Conservation (phyloP, 2,888 invertebrate species). For the Agrotis segetum region DNA sequence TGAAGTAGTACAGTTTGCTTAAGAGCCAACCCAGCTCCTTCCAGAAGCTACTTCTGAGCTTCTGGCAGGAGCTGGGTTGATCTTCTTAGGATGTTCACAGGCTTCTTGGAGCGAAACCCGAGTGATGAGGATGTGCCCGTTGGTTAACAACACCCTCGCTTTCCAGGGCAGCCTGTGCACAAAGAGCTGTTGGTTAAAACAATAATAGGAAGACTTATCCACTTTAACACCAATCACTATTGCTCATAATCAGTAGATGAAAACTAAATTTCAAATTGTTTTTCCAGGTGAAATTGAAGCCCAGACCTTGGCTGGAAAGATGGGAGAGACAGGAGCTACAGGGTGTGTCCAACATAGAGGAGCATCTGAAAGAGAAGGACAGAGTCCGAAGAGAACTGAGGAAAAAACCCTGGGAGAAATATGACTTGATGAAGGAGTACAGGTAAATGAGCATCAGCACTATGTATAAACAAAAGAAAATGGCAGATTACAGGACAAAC, state of each 20-base stretch:
- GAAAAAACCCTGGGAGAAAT: slow-evolving; percentile 96
- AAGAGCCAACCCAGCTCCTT: no score
- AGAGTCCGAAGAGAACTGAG: slow-evolving; percentile 89
- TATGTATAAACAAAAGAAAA: neutral
- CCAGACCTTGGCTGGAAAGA: slow-evolving; percentile 97
- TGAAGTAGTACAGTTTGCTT: no score
- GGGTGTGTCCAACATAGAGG: slow-evolving; percentile 93
- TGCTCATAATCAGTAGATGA: neutral
- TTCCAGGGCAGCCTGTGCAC: no score
- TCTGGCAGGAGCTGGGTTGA: no score
- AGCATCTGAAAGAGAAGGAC: slow-evolving; percentile 89
- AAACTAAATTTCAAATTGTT: neutral
- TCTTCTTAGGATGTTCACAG: no score
- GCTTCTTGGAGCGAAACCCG: no score
- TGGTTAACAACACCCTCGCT: no score
- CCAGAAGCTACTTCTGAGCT: no score
- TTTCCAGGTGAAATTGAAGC: slow-evolving; percentile 93
- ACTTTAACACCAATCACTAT: neutral
- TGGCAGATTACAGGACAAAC: neutral
- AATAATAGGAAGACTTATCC: neutral
- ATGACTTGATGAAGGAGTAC: slow-evolving; percentile 98
- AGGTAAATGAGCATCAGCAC: slow-evolving; percentile 88
- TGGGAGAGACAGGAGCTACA: slow-evolving; percentile 96
- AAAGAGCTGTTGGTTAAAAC: no score
- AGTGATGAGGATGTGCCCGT: no score